These are phyloP conservation scores for Polypterus senegalus DNA, from an alignment of 2,113 vertebrate species.

Conservation along the genomic window DNA sequence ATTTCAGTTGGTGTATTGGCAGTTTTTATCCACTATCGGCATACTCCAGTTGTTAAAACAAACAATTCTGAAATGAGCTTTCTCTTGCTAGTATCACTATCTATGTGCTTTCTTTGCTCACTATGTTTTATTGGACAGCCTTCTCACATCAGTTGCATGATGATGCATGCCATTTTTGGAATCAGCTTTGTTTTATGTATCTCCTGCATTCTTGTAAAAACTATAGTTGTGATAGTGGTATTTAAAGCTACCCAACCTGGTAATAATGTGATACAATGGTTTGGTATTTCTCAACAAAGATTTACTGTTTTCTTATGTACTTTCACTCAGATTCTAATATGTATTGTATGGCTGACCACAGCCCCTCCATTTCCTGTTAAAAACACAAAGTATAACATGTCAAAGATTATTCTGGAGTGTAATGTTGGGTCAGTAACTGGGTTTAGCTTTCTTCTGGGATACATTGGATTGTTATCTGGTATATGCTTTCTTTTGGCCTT, in stretches of 20 bases:
- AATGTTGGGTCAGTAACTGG: conserved; percentile 24
- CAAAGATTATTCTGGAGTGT: conserved; percentile 23
- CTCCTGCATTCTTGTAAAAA: conserved; percentile 5
- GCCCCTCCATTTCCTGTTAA: neutral
- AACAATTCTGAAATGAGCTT: conserved; percentile 1
- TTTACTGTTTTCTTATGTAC: neutral
- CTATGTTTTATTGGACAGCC: neutral
- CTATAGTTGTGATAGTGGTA: conserved; percentile 1
- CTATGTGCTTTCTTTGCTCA: too few relatives aligned
- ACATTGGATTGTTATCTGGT: conserved; percentile 29
- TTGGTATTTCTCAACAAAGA: neutral
- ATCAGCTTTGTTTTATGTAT: conserved; percentile 1
- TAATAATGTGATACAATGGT: neutral
- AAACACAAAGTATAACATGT: neutral
- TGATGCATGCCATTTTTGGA: neutral
- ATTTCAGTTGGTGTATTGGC: neutral
- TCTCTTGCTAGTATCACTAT: too few relatives aligned
- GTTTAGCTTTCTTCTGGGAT: conserved; percentile 25
- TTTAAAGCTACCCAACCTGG: conserved; percentile 1
- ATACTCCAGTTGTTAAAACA: conserved; percentile 2
- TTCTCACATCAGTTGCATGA: neutral
- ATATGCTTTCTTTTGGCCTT: conserved; percentile 35
- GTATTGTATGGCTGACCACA: neutral
- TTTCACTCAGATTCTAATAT: neutral
- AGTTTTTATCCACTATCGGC: neutral